Conservation (phyloP, 2,888 invertebrate species). For the Zygaena filipendulae region DNA sequence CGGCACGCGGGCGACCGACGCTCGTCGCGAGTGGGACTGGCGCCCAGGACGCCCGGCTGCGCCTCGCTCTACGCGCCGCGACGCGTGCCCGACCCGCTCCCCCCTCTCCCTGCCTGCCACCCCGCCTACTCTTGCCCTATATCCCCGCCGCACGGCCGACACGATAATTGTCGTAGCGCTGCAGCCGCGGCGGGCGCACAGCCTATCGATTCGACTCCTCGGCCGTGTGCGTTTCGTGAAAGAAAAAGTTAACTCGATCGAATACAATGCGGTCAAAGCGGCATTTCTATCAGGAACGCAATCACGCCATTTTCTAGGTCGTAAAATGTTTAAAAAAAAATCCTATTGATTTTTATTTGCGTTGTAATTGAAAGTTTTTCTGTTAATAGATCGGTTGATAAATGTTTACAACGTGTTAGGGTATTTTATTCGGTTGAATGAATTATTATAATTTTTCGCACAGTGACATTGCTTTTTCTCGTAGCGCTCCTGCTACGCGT, state of each 20-base stretch:
- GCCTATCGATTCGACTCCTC: constrained; percentile 47
- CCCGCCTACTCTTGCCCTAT: constrained; percentile 54
- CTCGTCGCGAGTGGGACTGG: constrained; percentile 44
- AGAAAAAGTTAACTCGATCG: constrained; percentile 60
- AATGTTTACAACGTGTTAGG: too few relatives aligned
- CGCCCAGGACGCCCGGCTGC: constrained; percentile 23
- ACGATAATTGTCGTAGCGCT: constrained; percentile 55
- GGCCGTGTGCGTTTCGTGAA: constrained; percentile 43
- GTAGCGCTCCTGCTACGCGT: too few relatives aligned
- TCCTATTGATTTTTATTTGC: constrained; percentile 40
- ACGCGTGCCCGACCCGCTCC: constrained; percentile 9
- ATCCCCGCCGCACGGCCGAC: constrained; percentile 50
- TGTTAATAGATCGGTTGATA: too few relatives aligned
- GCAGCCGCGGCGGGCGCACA: constrained; percentile 51
- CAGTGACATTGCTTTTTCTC: too few relatives aligned
- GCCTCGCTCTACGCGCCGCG: constrained; percentile 20
- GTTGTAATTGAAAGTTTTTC: too few relatives aligned
- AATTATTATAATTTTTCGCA: too few relatives aligned
- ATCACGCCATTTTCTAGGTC: constrained; percentile 47
- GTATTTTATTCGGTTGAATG: too few relatives aligned
- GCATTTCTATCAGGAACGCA: constrained; percentile 38
- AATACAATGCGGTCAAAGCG: constrained; percentile 52
- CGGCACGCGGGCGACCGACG: constrained; percentile 36
- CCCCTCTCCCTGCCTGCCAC: constrained; percentile 15
- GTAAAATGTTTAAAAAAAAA: constrained; percentile 43